These are phyloP conservation scores for Sparidentex hasta DNA, from an alignment of 2,797 vertebrate species.

Conservation along the genomic window DNA sequence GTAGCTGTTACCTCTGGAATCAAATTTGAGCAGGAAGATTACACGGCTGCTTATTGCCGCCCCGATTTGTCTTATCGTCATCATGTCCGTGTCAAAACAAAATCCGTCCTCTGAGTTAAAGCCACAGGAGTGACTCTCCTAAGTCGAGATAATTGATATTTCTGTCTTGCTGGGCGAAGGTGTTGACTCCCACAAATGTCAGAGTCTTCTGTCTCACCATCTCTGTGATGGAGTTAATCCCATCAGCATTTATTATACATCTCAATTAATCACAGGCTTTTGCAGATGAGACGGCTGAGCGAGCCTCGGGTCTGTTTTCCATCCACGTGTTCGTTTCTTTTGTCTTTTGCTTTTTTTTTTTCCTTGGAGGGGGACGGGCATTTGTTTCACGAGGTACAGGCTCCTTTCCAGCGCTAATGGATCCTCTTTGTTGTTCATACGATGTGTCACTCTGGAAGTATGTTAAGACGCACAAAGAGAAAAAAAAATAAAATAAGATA, in stretches of 20 bases:
- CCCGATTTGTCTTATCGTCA: conserved; percentile 19
- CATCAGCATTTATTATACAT: conserved; percentile 51
- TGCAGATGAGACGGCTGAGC: conserved; percentile 47
- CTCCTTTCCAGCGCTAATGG: conserved; percentile 40
- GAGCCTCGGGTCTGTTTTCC: conserved; percentile 5
- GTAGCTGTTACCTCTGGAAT: conserved; percentile 33
- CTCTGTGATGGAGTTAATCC: conserved; percentile 53
- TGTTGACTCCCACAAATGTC: conserved; percentile 53
- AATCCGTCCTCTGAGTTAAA: neutral
- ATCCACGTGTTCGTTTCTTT: conserved; percentile 2
- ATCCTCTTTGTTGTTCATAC: conserved; percentile 37
- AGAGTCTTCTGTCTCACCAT: conserved; percentile 42
- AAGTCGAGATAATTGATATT: conserved; percentile 52
- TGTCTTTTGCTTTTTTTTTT: conserved; percentile 27
- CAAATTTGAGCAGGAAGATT: conserved; percentile 27
- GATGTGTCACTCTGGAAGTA: conserved; percentile 37
- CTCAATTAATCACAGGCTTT: conserved; percentile 65
- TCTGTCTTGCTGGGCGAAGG: conserved; percentile 43
- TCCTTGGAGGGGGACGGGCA: conserved; percentile 23
- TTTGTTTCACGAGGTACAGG: conserved; percentile 48
- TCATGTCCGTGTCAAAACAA: conserved; percentile 22
- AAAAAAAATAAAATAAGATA: conserved; percentile 6
- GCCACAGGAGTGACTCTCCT: neutral
- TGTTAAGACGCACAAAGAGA: conserved; percentile 34
- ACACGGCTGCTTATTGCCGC: conserved; percentile 16